Base-by-base conservation (phyloP, 1,140 invertebrate species). In the Drosophila asahinai region DNA sequence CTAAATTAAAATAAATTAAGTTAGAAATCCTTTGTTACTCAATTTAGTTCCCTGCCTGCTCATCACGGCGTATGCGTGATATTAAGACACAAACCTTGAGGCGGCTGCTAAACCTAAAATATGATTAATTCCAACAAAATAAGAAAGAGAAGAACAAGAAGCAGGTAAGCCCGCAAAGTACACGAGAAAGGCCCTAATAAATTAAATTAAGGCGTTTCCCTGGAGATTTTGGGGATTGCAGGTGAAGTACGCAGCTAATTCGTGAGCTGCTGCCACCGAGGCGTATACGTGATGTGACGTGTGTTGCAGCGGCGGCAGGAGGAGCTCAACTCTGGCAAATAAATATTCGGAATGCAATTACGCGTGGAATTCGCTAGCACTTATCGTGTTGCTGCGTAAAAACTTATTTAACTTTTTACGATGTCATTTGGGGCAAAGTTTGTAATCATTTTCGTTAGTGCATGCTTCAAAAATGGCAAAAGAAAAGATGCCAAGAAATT, bases 391-490 rank as follows among this genome's bases (percentile, higher is more conserved):
- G 33, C 30, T 66, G 25, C 61, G 61, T 45, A 15, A 79, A 79
- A 89, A 89, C 78, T 90, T 89, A 81, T 90, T 89, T 90, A 84
- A 90, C 74, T 90, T 89, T 83, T 86, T 89, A 74, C 84, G 86
- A 81, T 84, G 84, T 89, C 86, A 84, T 90, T 89, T 81, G 63
- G 48, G 48, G 19, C 47, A 83, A 89, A 89, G 84, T 90, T 89
- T 90, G 81, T 81, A 90, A 90, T 90, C 86, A 79, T 89, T 89
- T 89, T 83, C 77, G 73, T 89, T 81, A 75, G 63, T 87, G 77
- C 72, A 65, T 76, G 66, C 83, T 86, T 86, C 74, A 86, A 81
- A 77, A 86, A 78, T 81, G 83, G 60, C 67, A 54, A 81, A 72
- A 81, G 62, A 67, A 76, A 62, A 19, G 67, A 82, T 61, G 75